Conservation (phyloP, 2,113 vertebrate genomes). For the Catagonus wagneri region DNA sequence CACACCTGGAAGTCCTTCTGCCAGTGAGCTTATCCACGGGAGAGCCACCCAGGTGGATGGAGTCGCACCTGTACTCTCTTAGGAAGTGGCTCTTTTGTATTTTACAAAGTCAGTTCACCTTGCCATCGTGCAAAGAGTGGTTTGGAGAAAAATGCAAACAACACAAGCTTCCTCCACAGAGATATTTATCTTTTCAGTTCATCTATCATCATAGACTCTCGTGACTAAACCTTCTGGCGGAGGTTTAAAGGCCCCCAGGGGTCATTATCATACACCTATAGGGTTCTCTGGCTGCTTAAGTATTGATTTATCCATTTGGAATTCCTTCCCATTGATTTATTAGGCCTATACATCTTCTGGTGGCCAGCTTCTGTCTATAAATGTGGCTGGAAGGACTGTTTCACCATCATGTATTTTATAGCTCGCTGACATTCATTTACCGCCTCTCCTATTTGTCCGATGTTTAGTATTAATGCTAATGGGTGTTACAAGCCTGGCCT, state of each 20-base stretch:
- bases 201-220: slow-evolving; percentile 65
- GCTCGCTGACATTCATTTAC: slow-evolving; percentile 76
- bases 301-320: slow-evolving; percentile 81
- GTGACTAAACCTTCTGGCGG: slow-evolving; percentile 49
- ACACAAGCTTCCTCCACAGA: background rate
- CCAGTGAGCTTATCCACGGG: background rate
- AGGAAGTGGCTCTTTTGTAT: background rate
- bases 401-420: slow-evolving; percentile 68
- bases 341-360: slow-evolving; percentile 75
- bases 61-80: background rate
- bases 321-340: slow-evolving; percentile 79
- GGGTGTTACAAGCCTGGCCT: background rate
- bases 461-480: slow-evolving; percentile 42
- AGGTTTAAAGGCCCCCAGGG: slow-evolving; percentile 56
- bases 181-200: slow-evolving; percentile 45
- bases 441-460: slow-evolving; percentile 58
- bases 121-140: background rate
- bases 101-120: background rate
- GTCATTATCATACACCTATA: slow-evolving; percentile 73
- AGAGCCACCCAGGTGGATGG: background rate
- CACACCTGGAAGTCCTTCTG: slow-evolving; percentile 65
- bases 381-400: slow-evolving; percentile 46
- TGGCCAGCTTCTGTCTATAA: slow-evolving; percentile 75
- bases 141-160: slow-evolving; percentile 42
- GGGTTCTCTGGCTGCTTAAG: slow-evolving; percentile 62